Conservation (phyloP, 2,888 invertebrate genomes). For the Callimorpha dominula region DNA sequence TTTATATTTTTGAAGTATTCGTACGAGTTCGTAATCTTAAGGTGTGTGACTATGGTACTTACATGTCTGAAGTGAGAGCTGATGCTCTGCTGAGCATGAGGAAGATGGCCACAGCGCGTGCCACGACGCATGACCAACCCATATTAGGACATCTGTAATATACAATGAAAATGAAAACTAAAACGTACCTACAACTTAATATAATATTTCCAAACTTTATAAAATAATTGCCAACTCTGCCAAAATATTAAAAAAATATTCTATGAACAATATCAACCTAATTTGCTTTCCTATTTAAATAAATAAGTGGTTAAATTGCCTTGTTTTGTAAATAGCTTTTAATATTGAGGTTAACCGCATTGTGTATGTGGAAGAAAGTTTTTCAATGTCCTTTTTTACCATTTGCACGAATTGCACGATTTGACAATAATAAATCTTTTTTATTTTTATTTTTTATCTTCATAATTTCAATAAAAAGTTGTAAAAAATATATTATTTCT, state of each 20-base stretch:
- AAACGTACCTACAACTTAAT: background rate
- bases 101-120: conserved; percentile 89
- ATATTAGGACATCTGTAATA: conserved; percentile 96
- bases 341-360: background rate
- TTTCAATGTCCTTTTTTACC: background rate
- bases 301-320: conserved; percentile 3
- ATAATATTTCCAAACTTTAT: background rate
- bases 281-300: background rate
- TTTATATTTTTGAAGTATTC: background rate
- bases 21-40: background rate
- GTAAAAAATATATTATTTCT: background rate
- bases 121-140: conserved; percentile 95
- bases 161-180: conserved; percentile 19
- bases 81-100: conserved; percentile 86
- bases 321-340: background rate
- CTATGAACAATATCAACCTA: background rate
- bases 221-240: background rate
- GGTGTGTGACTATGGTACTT: conserved; percentile 56
- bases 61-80: conserved; percentile 87
- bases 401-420: background rate
- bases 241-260: background rate
- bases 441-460: too few species aligned
- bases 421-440: background rate
- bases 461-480: background rate
- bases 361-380: background rate